Evolutionary conservation across 2,797 vertebrate species (phyloP).

Genomic region (Rhadinocentrus ornatus): DNA sequence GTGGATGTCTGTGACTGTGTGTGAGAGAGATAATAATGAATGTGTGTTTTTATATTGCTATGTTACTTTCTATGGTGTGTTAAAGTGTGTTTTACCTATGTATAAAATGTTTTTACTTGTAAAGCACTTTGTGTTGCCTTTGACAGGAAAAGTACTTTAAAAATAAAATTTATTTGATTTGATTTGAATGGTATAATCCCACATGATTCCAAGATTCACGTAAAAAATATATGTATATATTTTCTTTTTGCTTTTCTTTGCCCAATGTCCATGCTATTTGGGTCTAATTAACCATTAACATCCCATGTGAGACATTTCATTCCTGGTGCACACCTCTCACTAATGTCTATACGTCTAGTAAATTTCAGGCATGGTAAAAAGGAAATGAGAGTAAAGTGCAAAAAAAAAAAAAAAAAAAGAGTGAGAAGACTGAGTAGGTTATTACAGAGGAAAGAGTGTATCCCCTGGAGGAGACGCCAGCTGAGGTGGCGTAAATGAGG

Average conservation of each 20-base stretch:
- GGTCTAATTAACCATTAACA: slow-evolving; percentile 49
- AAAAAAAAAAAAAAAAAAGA: slow-evolving; percentile 64
- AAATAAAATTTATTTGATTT: neutral
- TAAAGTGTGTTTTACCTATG: no score
- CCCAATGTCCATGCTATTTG: slow-evolving; percentile 10
- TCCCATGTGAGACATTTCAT: slow-evolving; percentile 33
- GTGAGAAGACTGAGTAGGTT: slow-evolving; percentile 83
- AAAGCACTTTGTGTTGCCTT: no score
- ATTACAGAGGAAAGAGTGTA: slow-evolving; percentile 81
- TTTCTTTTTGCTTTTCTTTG: neutral
- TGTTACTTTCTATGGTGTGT: no score
- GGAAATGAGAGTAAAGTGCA: slow-evolving; percentile 61
- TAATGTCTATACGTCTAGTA: slow-evolving; percentile 58
- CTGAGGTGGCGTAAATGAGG: slow-evolving; percentile 85
- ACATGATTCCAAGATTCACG: neutral
- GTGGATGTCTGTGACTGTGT: no score
- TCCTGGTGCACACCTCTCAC: slow-evolving; percentile 12
- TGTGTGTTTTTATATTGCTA: no score
- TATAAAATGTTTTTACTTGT: no score
- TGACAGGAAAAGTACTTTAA: no score
- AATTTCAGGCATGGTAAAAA: slow-evolving; percentile 53
- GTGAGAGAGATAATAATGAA: no score
- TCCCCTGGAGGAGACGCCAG: slow-evolving; percentile 78
- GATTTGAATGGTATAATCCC: neutral
- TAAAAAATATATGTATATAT: neutral